Base-by-base conservation (phyloP, 2,797 vertebrate genomes). In the Eremophila alpestris region DNA sequence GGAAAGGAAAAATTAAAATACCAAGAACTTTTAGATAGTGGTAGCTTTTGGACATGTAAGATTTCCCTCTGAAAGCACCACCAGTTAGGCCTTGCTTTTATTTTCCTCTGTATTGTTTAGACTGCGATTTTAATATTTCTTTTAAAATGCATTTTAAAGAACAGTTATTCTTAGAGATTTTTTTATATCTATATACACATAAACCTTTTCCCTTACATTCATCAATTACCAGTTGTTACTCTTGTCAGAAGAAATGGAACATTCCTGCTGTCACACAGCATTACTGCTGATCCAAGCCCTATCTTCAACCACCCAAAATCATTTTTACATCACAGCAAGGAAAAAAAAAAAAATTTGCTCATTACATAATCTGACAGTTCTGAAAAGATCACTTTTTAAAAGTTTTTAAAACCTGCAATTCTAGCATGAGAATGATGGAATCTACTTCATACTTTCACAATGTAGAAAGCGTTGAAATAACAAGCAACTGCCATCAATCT, bases 231-330 rank as follows among this genome's bases (percentile, higher is more conserved):
- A 84, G 60, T 82, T 83, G 76, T 86, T 93, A 82, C 13, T 82
- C 80, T 63, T 90, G 86, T 82, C 92, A 94, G 48, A 93, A 93
- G 40, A 84, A 86, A 86, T n/a, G n/a, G 78, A 81, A 87, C 16
- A 73, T 70, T 92, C 55, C 67, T 87, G 51, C 74, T 86, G 80
- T 90, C 94, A 89, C 45, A 67, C 8, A 60, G 70, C 45, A 79
- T 74, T 93, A 93, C 27, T 77, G 80, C 80, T 84, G 87, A 96
- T 83, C 48, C 56, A 90, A 81, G 56, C 59, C 70, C 59, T 49
- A 43, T 40, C 22, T 88, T 56, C 70, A 90, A 60, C 34, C 22
- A 69, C 19, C 41, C 41, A 54, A 82, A 88, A 69, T 62, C 1
- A 73, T 36, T 90, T 49, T 55, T 88, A 69, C 16, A 55, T 36